Conservation (phyloP, 2,113 vertebrate genomes). For the Plectropomus leopardus region DNA sequence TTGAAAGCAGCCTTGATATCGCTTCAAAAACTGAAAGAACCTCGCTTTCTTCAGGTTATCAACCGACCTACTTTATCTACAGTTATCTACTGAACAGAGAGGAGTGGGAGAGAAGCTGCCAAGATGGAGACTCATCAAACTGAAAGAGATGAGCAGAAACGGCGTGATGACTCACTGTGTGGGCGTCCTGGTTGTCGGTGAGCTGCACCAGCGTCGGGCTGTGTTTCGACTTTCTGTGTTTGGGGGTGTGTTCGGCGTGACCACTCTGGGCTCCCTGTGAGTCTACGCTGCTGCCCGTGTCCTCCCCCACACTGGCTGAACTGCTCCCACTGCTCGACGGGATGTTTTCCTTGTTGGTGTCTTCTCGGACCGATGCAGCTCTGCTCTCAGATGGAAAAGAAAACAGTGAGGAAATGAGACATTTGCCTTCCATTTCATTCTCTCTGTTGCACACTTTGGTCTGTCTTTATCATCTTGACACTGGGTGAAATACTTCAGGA, state of each 20-base stretch:
- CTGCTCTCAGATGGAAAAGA: conserved; percentile 51
- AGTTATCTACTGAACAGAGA: not conserved
- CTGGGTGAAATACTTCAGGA: conserved; percentile 7
- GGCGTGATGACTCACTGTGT: conserved; percentile 85
- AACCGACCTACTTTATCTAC: not conserved
- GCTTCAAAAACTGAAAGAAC: not conserved
- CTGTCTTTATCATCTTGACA: conserved; percentile 34
- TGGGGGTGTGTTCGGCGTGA: conserved; percentile 79
- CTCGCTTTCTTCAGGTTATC: not conserved
- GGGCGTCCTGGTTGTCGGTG: conserved; percentile 86
- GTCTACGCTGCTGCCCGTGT: conserved; percentile 74
- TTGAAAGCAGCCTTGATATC: not conserved
- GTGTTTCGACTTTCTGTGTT: conserved; percentile 88
- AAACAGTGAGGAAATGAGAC: conserved; percentile 43
- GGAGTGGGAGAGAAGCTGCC: not conserved
- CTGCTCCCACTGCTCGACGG: conserved; percentile 83
- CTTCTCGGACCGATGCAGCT: conserved; percentile 76
- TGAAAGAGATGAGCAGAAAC: conserved; percentile 12
- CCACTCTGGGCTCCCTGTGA: conserved; percentile 58
- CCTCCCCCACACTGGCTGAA: conserved; percentile 79
- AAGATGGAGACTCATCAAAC: conserved; percentile 3
- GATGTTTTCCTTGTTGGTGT: conserved; percentile 94
- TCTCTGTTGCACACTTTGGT: conserved; percentile 16
- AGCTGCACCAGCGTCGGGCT: conserved; percentile 86
- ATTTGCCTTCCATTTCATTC: conserved; percentile 31